Evolutionary conservation across 2,888 invertebrate genomes (phyloP).

Genomic region (Pandemis cinnamomeana): DNA sequence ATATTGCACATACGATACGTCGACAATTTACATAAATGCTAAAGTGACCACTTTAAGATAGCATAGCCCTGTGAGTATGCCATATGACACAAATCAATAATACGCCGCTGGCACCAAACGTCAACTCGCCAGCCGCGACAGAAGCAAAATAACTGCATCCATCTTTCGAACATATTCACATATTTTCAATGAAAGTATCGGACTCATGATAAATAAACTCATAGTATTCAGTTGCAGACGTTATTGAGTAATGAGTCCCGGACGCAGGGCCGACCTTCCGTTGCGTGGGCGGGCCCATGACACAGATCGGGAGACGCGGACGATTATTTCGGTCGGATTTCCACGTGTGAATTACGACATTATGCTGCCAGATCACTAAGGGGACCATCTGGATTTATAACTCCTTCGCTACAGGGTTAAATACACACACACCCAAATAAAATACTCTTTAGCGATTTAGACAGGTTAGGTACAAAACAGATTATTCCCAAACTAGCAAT

Average conservation of each 20-base stretch:
- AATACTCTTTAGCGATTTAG: not conserved
- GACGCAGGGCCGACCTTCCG: constrained; percentile 76
- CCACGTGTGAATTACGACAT: constrained; percentile 53
- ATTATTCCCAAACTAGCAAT: not conserved
- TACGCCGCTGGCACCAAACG: not conserved
- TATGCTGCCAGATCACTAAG: constrained; percentile 18
- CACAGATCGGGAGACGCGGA: constrained; percentile 75
- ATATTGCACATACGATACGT: not conserved
- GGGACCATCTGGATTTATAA: not conserved
- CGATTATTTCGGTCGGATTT: constrained; percentile 76
- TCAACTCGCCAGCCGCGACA: not conserved
- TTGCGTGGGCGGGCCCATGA: constrained; percentile 82
- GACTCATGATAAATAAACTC: constrained; percentile 45
- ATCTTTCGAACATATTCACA: constrained; percentile 32
- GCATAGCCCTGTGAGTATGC: not conserved
- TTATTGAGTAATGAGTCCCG: constrained; percentile 58
- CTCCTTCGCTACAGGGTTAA: not conserved
- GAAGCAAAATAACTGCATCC: not conserved
- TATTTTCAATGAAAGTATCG: constrained; percentile 14
- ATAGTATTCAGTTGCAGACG: constrained; percentile 55
- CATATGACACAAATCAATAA: constrained; percentile 4
- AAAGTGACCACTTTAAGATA: not conserved
- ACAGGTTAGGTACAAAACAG: not conserved
- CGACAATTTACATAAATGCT: not conserved
- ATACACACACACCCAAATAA: not conserved